A percentile compares a stretch with the other conserved stretches of the same genome.
These are phyloP conservation scores for Drosophila pseudoananassae DNA, from an alignment of 1,140 invertebrate species.

Conservation along the genomic window DNA sequence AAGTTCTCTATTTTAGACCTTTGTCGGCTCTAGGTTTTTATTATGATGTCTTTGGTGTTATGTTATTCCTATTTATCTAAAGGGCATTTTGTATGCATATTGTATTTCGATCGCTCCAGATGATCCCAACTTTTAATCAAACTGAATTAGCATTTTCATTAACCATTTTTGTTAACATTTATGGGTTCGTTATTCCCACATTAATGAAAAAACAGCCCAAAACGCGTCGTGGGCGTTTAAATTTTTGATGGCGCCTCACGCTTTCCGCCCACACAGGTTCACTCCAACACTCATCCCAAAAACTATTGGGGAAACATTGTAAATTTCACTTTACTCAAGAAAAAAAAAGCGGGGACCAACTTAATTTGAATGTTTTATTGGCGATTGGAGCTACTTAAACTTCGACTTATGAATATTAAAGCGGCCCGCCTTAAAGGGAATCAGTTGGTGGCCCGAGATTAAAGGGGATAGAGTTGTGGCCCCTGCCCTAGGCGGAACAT, in stretches of 20 bases:
- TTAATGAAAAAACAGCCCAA: conserved; percentile 43
- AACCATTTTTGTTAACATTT: conserved; percentile 50
- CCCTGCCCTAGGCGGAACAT: conserved; percentile 19
- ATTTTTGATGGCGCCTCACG: conserved; percentile 67
- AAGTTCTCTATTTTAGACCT: neutral
- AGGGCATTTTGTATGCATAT: conserved; percentile 1
- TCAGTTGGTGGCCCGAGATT: neutral
- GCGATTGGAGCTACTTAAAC: conserved; percentile 65
- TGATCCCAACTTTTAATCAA: conserved; percentile 36
- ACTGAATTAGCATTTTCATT: conserved; percentile 56
- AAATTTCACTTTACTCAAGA: conserved; percentile 40
- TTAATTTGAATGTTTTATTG: conserved; percentile 70
- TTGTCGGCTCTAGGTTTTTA: conserved; percentile 1
- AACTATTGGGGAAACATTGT: neutral
- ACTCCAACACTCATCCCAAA: neutral
- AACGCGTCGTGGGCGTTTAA: conserved; percentile 38
- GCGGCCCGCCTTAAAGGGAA: neutral
- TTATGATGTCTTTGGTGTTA: neutral
- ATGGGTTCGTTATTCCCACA: conserved; percentile 55
- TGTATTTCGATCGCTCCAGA: conserved; percentile 21
- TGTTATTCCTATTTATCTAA: neutral
- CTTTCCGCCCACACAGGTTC: conserved; percentile 52
- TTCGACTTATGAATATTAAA: conserved; percentile 70
- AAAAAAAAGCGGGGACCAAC: conserved; percentile 5
- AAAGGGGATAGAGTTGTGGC: conserved; percentile 20